These are phyloP conservation scores for Poecilia latipinna DNA, from an alignment of 2,113 vertebrate species.

Conservation along the genomic window DNA sequence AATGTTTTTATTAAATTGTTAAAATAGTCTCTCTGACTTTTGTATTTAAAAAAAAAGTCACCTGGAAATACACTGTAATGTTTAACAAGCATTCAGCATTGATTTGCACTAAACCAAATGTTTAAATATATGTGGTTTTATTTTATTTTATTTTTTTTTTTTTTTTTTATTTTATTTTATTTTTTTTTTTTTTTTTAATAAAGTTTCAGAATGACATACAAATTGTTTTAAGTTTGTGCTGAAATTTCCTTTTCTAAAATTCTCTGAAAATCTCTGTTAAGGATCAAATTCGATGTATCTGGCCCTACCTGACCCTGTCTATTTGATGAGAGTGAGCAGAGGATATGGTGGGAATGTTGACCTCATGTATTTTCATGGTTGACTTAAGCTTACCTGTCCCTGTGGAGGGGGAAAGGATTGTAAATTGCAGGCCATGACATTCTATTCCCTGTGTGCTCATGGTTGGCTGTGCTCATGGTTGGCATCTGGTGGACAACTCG, in stretches of 20 bases:
- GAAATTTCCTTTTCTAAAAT: background rate
- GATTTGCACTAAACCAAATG: too few relatives aligned
- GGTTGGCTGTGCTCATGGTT: conserved; percentile 59
- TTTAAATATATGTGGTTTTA: too few relatives aligned
- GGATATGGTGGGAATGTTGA: conserved; percentile 56
- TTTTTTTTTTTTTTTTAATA: too few relatives aligned
- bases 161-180: too few relatives aligned
- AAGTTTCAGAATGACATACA: background rate
- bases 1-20: too few relatives aligned
- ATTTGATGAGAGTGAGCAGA: conserved; percentile 43
- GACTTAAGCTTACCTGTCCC: conserved; percentile 69
- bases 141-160: too few relatives aligned
- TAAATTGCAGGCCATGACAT: conserved; percentile 64
- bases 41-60: too few relatives aligned
- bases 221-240: background rate
- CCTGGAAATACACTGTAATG: too few relatives aligned
- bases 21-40: too few relatives aligned
- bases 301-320: conserved; percentile 36
- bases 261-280: conserved; percentile 29
- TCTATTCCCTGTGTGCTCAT: conserved; percentile 61
- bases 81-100: too few relatives aligned
- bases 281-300: conserved; percentile 36
- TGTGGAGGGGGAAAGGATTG: conserved; percentile 59
- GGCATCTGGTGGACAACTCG: conserved; percentile 53
- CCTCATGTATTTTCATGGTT: conserved; percentile 71